Conservation (phyloP, 2,888 invertebrate genomes). For the Dendrolimus pini region DNA sequence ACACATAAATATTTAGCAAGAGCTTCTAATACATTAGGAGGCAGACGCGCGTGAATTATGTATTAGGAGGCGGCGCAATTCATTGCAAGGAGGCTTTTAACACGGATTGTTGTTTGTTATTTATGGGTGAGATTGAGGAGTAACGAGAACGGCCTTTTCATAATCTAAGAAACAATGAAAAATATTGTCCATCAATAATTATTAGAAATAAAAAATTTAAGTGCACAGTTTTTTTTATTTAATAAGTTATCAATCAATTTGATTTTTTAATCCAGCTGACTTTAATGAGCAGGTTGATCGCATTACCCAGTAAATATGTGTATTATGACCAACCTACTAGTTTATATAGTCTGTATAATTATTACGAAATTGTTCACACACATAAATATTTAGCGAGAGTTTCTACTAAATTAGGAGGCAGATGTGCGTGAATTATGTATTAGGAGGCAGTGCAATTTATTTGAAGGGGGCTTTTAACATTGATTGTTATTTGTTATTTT, state of each 20-base stretch:
- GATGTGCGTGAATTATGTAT: conserved; percentile 52
- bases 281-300: too few species aligned
- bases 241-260: too few species aligned
- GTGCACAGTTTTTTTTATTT: too few species aligned
- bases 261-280: too few species aligned
- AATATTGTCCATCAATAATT: too few species aligned
- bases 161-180: too few species aligned
- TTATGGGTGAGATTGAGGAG: too few species aligned
- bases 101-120: neutral
- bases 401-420: conserved; percentile 55
- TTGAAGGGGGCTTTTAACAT: neutral
- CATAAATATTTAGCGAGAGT: conserved; percentile 55
- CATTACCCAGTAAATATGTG: too few species aligned
- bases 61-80: conserved; percentile 29
- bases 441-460: conserved; percentile 18
- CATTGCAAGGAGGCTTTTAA: neutral
- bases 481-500: neutral
- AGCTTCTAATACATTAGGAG: conserved; percentile 54
- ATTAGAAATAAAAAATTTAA: too few species aligned
- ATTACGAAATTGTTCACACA: conserved; percentile 47
- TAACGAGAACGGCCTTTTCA: too few species aligned
- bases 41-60: conserved; percentile 48
- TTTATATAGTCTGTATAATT: conserved; percentile 12
- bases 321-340: too few species aligned
- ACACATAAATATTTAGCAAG: conserved; percentile 55